Evolutionary conservation across 2,888 invertebrate genomes (phyloP).

Genomic region (Stenodema calcarata): DNA sequence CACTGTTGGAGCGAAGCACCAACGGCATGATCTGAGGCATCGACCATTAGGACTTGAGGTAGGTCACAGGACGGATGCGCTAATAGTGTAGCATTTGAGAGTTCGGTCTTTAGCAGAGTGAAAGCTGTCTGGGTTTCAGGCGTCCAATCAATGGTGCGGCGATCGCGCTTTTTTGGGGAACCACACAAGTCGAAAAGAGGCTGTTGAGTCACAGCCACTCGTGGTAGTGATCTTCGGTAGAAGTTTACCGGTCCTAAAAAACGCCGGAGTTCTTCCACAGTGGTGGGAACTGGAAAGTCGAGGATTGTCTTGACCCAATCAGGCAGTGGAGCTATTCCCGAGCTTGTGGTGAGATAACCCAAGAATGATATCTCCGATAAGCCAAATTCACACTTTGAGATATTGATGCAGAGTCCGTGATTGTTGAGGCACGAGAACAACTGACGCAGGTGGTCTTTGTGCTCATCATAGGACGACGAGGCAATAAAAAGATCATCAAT

Average conservation of each 20-base stretch:
- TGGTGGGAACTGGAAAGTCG: slow-evolving; percentile 54
- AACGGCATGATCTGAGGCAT: slow-evolving; percentile 61
- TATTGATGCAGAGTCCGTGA: slow-evolving; percentile 59
- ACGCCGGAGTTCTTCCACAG: slow-evolving; percentile 43
- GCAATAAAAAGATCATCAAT: slow-evolving; percentile 57
- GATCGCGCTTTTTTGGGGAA: slow-evolving; percentile 54
- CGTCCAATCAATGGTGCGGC: slow-evolving; percentile 55
- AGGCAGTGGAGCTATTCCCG: slow-evolving; percentile 59
- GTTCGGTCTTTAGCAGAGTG: slow-evolving; percentile 57
- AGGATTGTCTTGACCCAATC: slow-evolving; percentile 59
- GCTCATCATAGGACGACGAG: slow-evolving; percentile 53
- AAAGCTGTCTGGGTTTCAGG: slow-evolving; percentile 56
- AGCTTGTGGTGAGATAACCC: slow-evolving; percentile 55
- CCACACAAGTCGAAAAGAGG: slow-evolving; percentile 22
- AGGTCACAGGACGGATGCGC: slow-evolving; percentile 59
- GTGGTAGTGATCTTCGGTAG: slow-evolving; percentile 49
- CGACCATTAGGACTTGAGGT: slow-evolving; percentile 58
- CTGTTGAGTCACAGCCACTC: slow-evolving; percentile 38
- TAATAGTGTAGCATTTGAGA: slow-evolving; percentile 59
- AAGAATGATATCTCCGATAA: slow-evolving; percentile 56
- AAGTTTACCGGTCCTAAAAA: slow-evolving; percentile 54
- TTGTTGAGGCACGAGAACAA: slow-evolving; percentile 56
- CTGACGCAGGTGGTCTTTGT: slow-evolving; percentile 51
- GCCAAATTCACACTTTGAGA: slow-evolving; percentile 59
- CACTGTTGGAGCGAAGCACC: slow-evolving; percentile 61